Evolutionary conservation across 2,888 invertebrate species (phyloP).

Genomic region (Brachyopa scutellaris): DNA sequence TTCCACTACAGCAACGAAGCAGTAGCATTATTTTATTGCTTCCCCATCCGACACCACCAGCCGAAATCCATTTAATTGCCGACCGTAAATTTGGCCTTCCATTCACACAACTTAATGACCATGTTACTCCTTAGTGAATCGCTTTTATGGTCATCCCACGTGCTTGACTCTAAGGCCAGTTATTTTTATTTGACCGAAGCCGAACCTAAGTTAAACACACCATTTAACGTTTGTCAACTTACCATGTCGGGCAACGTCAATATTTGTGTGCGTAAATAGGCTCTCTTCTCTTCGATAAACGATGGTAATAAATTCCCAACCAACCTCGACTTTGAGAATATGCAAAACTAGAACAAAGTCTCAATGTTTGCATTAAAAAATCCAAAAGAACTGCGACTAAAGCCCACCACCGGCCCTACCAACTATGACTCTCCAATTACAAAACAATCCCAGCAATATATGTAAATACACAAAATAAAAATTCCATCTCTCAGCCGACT

Average conservation of each 20-base stretch:
- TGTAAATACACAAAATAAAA: constrained; percentile 25
- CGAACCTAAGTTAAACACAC: constrained; percentile 32
- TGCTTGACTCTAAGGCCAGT: constrained; percentile 16
- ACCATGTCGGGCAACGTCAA: background rate
- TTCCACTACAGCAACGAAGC: background rate
- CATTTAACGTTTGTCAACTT: constrained; percentile 17
- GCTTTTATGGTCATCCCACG: constrained; percentile 37
- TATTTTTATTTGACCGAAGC: constrained; percentile 6
- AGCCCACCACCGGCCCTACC: background rate
- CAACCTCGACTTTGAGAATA: background rate
- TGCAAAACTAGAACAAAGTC: background rate
- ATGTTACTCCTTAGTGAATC: constrained; percentile 1
- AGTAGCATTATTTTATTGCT: background rate
- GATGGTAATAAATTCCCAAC: background rate
- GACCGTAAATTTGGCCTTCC: constrained; percentile 33
- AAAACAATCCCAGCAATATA: constrained; percentile 32
- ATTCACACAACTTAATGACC: constrained; percentile 48
- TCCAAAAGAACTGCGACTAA: background rate
- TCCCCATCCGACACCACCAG: constrained; percentile 2
- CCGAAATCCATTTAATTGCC: constrained; percentile 36
- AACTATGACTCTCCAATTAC: constrained; percentile 27
- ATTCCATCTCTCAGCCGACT: background rate
- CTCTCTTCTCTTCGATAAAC: background rate
- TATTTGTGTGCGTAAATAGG: background rate
- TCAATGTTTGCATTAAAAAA: background rate